Percentiles rank a stretch among this genome's conserved stretches.
Conservation (phyloP, 2,797 vertebrate genomes). For the Falco concolor region DNA sequence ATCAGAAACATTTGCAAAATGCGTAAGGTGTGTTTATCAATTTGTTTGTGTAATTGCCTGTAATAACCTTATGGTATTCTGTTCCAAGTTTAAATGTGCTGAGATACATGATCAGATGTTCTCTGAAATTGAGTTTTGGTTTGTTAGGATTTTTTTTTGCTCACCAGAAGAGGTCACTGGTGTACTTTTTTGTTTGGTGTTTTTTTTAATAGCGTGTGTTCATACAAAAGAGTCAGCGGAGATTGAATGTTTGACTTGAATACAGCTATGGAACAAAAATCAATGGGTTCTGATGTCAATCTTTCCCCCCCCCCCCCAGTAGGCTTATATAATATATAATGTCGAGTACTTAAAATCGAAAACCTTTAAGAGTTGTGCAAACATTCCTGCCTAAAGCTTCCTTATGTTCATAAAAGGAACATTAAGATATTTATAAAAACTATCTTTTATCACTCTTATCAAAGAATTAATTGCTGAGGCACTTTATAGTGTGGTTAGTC, state of each 20-base stretch:
- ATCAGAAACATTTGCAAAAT: not conserved
- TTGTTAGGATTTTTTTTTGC: not conserved
- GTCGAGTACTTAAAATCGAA: not conserved
- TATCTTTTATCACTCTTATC: not conserved
- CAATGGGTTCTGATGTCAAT: not conserved
- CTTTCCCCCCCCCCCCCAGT: too few relatives aligned
- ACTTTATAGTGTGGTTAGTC: not conserved
- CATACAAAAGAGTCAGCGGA: not conserved
- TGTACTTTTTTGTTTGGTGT: not conserved
- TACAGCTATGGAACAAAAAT: not conserved
- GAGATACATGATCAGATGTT: not conserved
- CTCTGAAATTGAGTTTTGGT: not conserved
- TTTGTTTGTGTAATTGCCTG: not conserved
- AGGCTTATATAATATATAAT: not conserved
- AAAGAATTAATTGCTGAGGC: not conserved
- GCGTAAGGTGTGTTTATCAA: not conserved
- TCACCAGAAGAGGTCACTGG: conserved; percentile 45
- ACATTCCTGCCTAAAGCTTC: not conserved
- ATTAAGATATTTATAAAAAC: not conserved
- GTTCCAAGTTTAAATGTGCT: not conserved
- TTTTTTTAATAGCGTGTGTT: not conserved
- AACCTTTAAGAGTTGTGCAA: not conserved
- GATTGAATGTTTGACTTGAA: not conserved
- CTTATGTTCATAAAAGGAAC: not conserved
- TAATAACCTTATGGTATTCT: not conserved